These are phyloP conservation scores for Philonicus albiceps DNA, from an alignment of 2,888 invertebrate genomes.

Conservation along the genomic window DNA sequence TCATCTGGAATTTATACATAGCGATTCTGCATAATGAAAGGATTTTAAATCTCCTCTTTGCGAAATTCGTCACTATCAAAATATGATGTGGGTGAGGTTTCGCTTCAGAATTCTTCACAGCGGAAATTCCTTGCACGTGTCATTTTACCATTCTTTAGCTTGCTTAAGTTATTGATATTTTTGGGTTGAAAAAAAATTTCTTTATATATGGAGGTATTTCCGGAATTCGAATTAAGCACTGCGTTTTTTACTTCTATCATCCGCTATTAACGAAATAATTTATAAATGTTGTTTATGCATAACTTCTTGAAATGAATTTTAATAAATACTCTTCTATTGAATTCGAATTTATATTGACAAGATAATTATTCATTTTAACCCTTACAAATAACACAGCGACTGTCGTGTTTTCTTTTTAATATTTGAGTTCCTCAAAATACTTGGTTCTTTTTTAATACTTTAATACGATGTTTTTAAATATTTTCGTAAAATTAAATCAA, in stretches of 20 bases:
- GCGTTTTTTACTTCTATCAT: neutral
- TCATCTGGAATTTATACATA: neutral
- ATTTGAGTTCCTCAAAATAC: no score
- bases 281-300: no score
- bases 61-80: neutral
- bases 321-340: no score
- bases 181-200: neutral
- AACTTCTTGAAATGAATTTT: no score
- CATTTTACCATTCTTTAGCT: neutral
- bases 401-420: no score
- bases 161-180: neutral
- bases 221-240: neutral
- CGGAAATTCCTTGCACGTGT: neutral
- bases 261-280: neutral
- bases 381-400: no score
- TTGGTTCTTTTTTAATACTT: no score
- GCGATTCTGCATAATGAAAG: neutral
- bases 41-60: neutral
- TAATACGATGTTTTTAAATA: no score
- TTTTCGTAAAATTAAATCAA: no score
- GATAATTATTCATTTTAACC: no score
- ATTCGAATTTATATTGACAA: no score
- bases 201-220: neutral
- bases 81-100: neutral
- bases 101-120: neutral